Evolutionary conservation across 2,113 vertebrate species (phyloP).

Genomic region (Clupea harengus): DNA sequence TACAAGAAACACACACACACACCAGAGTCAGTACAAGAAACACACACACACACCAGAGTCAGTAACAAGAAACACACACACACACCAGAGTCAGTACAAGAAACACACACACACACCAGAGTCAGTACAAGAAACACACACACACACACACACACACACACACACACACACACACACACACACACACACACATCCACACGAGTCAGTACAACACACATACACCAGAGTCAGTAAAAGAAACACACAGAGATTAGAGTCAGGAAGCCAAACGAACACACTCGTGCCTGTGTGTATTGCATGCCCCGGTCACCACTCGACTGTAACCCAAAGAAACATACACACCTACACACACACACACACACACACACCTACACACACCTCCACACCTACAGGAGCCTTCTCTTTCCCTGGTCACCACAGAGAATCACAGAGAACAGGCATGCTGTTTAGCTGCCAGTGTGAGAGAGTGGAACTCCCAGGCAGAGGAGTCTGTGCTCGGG

Average conservation of each 20-base stretch:
- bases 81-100: neutral
- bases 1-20: neutral
- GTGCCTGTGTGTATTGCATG: no score
- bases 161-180: slow-evolving; percentile 17
- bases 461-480: no score
- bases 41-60: neutral
- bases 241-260: neutral
- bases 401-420: no score
- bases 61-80: neutral
- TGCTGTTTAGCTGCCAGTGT: no score
- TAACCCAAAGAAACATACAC: slow-evolving; percentile 8
- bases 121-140: neutral
- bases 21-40: neutral
- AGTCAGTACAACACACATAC: no score
- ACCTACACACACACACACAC: neutral
- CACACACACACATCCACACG: no score
- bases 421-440: no score
- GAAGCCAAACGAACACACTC: neutral
- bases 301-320: no score
- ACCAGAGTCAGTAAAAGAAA: neutral
- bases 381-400: no score
- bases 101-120: neutral
- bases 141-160: neutral
- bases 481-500: no score
- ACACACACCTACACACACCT: neutral